Evolutionary conservation across 2,797 vertebrate genomes (phyloP), one percentile per base, ranked within the genome.

Genomic region (Danio jaintianensis): DNA sequence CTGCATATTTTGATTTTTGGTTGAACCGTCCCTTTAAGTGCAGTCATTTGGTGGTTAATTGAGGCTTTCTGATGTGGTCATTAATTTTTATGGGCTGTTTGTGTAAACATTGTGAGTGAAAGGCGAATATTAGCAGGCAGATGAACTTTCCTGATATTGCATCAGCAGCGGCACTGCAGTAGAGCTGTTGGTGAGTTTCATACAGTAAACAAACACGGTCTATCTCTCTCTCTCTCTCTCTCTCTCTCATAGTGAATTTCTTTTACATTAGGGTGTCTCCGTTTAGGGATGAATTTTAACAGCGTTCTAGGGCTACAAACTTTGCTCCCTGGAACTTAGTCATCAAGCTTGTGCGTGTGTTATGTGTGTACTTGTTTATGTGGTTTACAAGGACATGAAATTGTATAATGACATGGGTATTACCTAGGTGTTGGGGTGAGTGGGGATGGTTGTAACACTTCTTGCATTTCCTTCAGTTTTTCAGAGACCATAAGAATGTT

Each of bases 131-230:
- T 64, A 20, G 40, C 16, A 3, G 29, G 20, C 43, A 22, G 64
- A 78, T 70, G 8, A 62, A 69, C 67, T 79, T 72, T 64, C 58
- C 15, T 72, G 58, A 55, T 63, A 56, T 79, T 79, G 48, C 78
- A 52, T 79, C 78, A 79, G 78, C 40, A 18, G n/a, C 52, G 58
- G 63, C 18, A 36, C 68, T 63, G 78, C 68, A 72, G 67, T 63
- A 12, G 20, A 72, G 59, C 16, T 22, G 40, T 45, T 3, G 0
- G 16, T 52, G 38, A 13, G 18, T 53, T 55, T 71, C 58, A 29
- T 36, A 45, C 16, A 62, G 56, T 12, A 5, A 55, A 71, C 55
- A 70, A 36, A 55, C 70, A 47, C 7, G 13, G 36, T 74, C 15
- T 18, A 7, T 15, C 15, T 2, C 48, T 8, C 8, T 16, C 53